phyloP scores from a whole-genome alignment of 2,888 invertebrate genomes.

The Pogonocherus hispidulus region DNA sequence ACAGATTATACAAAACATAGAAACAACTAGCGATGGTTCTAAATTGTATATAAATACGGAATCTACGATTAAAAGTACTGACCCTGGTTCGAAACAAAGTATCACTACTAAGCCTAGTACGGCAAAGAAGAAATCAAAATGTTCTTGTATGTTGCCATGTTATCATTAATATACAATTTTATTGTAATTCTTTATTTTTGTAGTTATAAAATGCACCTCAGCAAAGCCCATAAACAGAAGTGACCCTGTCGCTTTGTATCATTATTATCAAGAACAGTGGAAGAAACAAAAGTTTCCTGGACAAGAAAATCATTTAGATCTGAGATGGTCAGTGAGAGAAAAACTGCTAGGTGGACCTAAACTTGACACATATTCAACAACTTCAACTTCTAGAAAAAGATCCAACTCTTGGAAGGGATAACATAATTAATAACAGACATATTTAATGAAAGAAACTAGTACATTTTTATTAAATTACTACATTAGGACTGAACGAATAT shows the following conservation, averaged over 20 bases:
- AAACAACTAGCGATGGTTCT: constrained; percentile 7
- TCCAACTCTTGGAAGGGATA: constrained; percentile 20
- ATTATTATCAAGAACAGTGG: constrained; percentile 83
- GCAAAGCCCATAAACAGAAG: constrained; percentile 63
- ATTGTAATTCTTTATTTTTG: background rate
- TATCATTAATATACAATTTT: background rate
- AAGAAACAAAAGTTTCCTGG: constrained; percentile 82
- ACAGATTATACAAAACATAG: constrained; percentile 6
- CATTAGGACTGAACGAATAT: background rate
- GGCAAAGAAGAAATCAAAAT: constrained; percentile 39
- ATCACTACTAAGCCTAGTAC: constrained; percentile 18
- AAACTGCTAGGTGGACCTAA: constrained; percentile 73
- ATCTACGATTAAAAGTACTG: constrained; percentile 21
- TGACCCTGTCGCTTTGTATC: constrained; percentile 84
- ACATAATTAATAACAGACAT: background rate
- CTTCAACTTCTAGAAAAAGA: constrained; percentile 10
- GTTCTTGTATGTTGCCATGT: constrained; percentile 32
- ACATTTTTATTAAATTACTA: background rate
- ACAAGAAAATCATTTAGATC: constrained; percentile 76
- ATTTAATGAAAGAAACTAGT: background rate
- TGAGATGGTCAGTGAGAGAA: constrained; percentile 80
- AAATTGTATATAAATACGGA: constrained; percentile 17
- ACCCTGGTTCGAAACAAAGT: constrained; percentile 36
- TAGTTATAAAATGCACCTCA: constrained; percentile 74
- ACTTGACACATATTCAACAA: constrained; percentile 37